Evolutionary conservation across 2,888 invertebrate species (phyloP).

Genomic region (Tetheella fluctuosa): DNA sequence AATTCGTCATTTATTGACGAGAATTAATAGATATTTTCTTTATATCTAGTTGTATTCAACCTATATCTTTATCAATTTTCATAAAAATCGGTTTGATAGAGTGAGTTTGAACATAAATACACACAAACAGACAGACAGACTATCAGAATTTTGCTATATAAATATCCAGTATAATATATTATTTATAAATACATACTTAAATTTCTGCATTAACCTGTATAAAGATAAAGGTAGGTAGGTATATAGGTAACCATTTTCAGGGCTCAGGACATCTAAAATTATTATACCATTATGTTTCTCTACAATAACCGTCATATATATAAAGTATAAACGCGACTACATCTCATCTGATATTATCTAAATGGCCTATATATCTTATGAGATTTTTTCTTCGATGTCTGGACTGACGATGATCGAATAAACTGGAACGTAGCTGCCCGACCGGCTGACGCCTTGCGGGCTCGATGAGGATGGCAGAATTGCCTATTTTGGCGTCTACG

Average conservation of each 20-base stretch:
- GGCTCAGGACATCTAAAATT: not conserved
- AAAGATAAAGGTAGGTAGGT: too few species aligned
- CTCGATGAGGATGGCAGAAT: not conserved
- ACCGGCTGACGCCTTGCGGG: constrained; percentile 6
- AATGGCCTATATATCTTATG: constrained; percentile 9
- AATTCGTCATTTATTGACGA: too few species aligned
- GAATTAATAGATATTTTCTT: too few species aligned
- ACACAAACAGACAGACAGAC: too few species aligned
- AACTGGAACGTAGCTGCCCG: constrained; percentile 9
- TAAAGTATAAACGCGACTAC: constrained; percentile 1
- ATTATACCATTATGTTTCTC: not conserved
- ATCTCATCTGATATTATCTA: constrained; percentile 10
- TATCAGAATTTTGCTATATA: too few species aligned
- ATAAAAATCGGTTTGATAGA: too few species aligned
- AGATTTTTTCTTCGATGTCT: constrained; percentile 11
- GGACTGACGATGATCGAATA: constrained; percentile 8
- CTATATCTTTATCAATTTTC: too few species aligned
- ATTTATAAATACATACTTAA: too few species aligned
- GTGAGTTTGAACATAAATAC: too few species aligned
- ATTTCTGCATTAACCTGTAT: too few species aligned
- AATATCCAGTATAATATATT: too few species aligned
- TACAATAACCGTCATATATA: constrained; percentile 11
- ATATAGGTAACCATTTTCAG: not conserved
- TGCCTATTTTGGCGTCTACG: not conserved
- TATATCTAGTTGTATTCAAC: too few species aligned